These are phyloP conservation scores for Chaenodraco wilsoni DNA, from an alignment of 2,797 vertebrate species.

Conservation along the genomic window DNA sequence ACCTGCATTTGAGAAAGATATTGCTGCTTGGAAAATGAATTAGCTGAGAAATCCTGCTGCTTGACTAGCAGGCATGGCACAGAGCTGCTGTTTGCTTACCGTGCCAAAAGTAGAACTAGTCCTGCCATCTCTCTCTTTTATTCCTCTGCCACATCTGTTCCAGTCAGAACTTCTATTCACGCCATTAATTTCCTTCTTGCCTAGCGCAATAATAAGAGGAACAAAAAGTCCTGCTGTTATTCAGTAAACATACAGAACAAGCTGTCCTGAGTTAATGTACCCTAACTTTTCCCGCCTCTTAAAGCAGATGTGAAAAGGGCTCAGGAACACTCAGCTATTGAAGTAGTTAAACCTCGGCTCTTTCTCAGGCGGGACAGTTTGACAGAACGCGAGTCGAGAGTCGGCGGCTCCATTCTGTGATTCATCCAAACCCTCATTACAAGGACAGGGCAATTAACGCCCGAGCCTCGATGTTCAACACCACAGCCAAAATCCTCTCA, in stretches of 20 bases:
- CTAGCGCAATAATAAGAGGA: slow-evolving; percentile 1
- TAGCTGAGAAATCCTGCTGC: slow-evolving; percentile 33
- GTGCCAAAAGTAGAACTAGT: slow-evolving; percentile 43
- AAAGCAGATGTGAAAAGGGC: slow-evolving; percentile 43
- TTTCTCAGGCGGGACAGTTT: slow-evolving; percentile 28
- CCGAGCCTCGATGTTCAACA: slow-evolving; percentile 4
- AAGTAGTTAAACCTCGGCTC: slow-evolving; percentile 31
- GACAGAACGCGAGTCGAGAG: slow-evolving; percentile 23
- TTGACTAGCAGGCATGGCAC: slow-evolving; percentile 27
- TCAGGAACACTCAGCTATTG: slow-evolving; percentile 23
- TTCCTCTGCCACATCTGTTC: slow-evolving; percentile 52
- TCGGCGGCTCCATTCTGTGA: slow-evolving; percentile 28
- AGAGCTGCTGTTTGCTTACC: slow-evolving; percentile 42
- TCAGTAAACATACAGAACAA: slow-evolving; percentile 54
- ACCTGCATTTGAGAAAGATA: slow-evolving; percentile 30
- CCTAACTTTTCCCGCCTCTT: slow-evolving; percentile 19
- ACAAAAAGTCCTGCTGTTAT: slow-evolving; percentile 24
- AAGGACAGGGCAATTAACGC: slow-evolving; percentile 29
- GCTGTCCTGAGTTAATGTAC: slow-evolving; percentile 35
- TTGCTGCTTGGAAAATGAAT: slow-evolving; percentile 31
- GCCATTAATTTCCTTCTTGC: slow-evolving; percentile 43
- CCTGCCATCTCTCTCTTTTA: slow-evolving; percentile 21
- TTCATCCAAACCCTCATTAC: slow-evolving; percentile 31
- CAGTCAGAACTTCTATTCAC: slow-evolving; percentile 41
- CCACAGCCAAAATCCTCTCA: slow-evolving; percentile 1